These are phyloP conservation scores for Trematocara zebra DNA, from an alignment of 2,113 vertebrate genomes.

Conservation along the genomic window DNA sequence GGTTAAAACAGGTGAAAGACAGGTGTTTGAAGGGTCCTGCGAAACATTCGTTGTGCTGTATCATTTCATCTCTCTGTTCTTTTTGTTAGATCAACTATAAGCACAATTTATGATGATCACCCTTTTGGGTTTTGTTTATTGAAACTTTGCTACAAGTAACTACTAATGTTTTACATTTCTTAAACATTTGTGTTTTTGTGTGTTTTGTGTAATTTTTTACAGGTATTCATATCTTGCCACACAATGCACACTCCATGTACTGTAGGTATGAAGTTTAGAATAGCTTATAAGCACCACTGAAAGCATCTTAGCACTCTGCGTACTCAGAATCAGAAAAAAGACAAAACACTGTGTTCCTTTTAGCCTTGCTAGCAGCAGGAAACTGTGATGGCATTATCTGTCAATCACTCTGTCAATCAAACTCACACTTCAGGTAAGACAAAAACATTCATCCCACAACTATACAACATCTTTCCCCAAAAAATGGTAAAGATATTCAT, in stretches of 20 bases:
- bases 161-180: not conserved
- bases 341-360: not conserved
- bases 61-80: not conserved
- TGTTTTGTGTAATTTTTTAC: not conserved
- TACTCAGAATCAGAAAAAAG: not conserved
- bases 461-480: not conserved
- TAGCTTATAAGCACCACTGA: not conserved
- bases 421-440: not conserved
- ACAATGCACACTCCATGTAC: not conserved
- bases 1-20: not conserved
- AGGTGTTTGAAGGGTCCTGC: not conserved
- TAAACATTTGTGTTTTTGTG: not conserved
- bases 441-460: not conserved
- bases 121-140: not conserved
- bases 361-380: not conserved
- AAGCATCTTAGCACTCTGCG: not conserved
- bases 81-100: not conserved
- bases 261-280: not conserved
- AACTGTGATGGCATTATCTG: not conserved
- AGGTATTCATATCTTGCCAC: not conserved
- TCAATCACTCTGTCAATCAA: not conserved
- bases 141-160: not conserved
- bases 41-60: not conserved
- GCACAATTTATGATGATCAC: not conserved
- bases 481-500: accelerated